A percentile compares a stretch with the other conserved stretches of the same genome.
These are phyloP conservation scores for Spermophilus dauricus DNA, from an alignment of 2,113 vertebrate species.

Conservation along the genomic window DNA sequence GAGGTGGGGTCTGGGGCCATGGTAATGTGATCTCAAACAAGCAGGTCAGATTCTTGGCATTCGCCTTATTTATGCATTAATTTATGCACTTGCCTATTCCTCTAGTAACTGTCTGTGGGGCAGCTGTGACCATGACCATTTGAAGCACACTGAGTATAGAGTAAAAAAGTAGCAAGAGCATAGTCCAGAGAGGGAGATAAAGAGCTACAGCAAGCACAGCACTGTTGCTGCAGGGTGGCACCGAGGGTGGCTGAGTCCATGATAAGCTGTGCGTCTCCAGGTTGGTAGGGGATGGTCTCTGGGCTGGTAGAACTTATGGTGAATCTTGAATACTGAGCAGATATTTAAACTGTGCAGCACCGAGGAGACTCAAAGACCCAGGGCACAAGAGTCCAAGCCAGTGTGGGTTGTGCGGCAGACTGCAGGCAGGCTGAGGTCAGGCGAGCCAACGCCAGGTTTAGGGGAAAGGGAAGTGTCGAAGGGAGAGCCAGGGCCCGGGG, in stretches of 20 bases:
- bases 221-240: background rate
- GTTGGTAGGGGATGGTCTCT: background rate
- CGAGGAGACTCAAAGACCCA: no score
- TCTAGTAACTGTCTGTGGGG: background rate
- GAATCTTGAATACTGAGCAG: background rate
- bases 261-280: background rate
- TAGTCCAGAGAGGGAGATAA: background rate
- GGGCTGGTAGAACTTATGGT: background rate
- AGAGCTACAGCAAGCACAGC: background rate
- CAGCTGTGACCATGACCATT: background rate
- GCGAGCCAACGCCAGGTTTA: background rate
- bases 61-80: background rate
- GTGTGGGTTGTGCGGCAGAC: background rate
- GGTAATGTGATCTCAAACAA: background rate
- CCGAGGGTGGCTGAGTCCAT: accelerated
- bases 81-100: background rate
- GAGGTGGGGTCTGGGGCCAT: background rate
- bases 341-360: background rate
- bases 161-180: background rate
- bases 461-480: background rate
- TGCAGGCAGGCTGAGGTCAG: background rate
- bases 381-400: background rate
- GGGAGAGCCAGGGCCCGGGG: background rate
- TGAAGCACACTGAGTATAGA: accelerated
- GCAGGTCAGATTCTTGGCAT: background rate